Evolutionary conservation across 1,140 invertebrate genomes (phyloP).

Genomic region (Lineus longissimus): DNA sequence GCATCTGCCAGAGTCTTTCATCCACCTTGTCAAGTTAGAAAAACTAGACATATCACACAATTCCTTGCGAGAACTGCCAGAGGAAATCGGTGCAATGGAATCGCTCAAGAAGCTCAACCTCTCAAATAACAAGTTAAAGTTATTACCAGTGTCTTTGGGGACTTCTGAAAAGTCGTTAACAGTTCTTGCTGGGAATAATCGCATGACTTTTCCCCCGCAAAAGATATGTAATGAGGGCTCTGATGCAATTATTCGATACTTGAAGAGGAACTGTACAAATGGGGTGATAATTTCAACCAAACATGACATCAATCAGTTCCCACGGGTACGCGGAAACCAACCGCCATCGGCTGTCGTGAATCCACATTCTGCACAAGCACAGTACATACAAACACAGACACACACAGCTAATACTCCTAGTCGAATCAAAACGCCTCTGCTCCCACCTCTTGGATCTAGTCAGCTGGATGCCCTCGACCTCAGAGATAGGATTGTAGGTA

Average conservation of each 20-base stretch:
- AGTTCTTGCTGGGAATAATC: constrained; percentile 42
- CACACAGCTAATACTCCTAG: constrained; percentile 49
- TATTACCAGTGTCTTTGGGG: constrained; percentile 44
- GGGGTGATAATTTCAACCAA: constrained; percentile 13
- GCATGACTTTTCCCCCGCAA: constrained; percentile 43
- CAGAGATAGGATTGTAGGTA: constrained; percentile 49
- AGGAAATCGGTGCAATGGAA: constrained; percentile 45
- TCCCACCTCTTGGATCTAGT: constrained; percentile 43
- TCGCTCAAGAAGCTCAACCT: constrained; percentile 45
- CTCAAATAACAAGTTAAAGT: constrained; percentile 44
- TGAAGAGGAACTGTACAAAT: constrained; percentile 33
- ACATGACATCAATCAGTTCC: constrained; percentile 40
- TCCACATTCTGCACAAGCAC: constrained; percentile 45
- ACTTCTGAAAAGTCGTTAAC: constrained; percentile 27
- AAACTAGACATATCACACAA: constrained; percentile 52
- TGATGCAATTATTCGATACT: constrained; percentile 35
- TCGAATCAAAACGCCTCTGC: constrained; percentile 49
- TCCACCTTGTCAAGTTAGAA: constrained; percentile 43
- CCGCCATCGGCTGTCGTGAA: constrained; percentile 41
- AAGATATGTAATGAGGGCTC: constrained; percentile 48
- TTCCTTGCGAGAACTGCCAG: constrained; percentile 38
- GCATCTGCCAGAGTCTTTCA: constrained; percentile 40
- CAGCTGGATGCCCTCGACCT: constrained; percentile 38
- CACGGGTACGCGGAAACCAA: constrained; percentile 44
- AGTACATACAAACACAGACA: constrained; percentile 53